Evolutionary conservation across 35 echinoderm and acorn worm species (phyloP).

Genomic region (Ophiothrix spiculata): DNA sequence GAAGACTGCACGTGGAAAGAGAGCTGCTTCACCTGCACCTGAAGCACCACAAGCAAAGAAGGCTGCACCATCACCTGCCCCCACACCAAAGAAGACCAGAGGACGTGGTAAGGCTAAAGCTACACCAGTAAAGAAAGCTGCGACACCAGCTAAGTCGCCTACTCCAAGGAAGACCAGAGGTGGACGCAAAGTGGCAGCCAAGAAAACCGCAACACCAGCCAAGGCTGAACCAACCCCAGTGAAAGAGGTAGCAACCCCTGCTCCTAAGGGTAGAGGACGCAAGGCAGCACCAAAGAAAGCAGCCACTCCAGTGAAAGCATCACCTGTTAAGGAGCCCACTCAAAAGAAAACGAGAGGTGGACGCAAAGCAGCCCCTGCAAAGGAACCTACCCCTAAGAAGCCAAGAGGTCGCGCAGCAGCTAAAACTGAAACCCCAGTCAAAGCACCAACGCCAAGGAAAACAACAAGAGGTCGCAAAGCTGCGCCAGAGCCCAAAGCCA

Average conservation of each 20-base stretch:
- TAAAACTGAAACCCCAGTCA: not conserved
- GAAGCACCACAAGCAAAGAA: not conserved
- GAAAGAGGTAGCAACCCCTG: slow-evolving; percentile 15
- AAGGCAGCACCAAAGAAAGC: slow-evolving; percentile 19
- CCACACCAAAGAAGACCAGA: not conserved
- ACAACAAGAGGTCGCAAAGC: slow-evolving; percentile 37
- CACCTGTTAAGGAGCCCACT: slow-evolving; percentile 38
- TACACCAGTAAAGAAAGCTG: too few relatives aligned
- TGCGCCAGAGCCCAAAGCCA: not conserved
- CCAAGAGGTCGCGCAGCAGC: not conserved
- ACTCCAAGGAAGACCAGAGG: slow-evolving; percentile 28
- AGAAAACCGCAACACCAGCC: not conserved
- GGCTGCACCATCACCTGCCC: not conserved
- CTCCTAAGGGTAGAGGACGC: not conserved
- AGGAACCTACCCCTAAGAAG: not conserved
- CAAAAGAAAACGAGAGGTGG: slow-evolving; percentile 30
- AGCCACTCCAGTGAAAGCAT: slow-evolving; percentile 1
- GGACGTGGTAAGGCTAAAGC: not conserved
- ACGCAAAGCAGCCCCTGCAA: slow-evolving; percentile 27
- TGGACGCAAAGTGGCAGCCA: not conserved
- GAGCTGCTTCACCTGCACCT: slow-evolving; percentile 23
- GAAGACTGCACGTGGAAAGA: slow-evolving; percentile 20
- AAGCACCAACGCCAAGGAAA: slow-evolving; percentile 57
- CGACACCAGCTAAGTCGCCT: slow-evolving; percentile 38
- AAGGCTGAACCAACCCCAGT: slow-evolving; percentile 9